phyloP scores from a whole-genome alignment of 2,113 vertebrate species.

The Gobio gobio region DNA sequence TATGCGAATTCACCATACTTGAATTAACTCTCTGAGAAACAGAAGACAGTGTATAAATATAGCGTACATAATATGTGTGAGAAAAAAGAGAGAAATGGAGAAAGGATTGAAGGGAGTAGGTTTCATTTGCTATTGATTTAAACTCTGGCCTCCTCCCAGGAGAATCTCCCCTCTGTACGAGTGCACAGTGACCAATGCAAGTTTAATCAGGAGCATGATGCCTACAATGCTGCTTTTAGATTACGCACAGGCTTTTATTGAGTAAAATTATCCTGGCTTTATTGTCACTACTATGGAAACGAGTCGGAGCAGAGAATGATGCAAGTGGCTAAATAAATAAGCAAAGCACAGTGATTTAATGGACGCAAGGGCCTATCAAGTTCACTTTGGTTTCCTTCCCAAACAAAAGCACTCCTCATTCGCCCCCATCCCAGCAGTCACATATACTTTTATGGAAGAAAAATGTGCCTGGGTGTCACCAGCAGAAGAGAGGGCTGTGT shows the following conservation, averaged over 20 bases:
- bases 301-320: neutral
- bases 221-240: constrained; percentile 13
- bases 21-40: neutral
- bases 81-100: neutral
- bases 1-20: neutral
- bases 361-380: constrained; percentile 2
- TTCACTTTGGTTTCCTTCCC: constrained; percentile 29
- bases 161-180: constrained; percentile 31
- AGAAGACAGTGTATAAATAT: neutral
- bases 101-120: constrained; percentile 31
- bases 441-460: constrained; percentile 59
- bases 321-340: constrained; percentile 46
- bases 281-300: neutral
- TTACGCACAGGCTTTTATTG: constrained; percentile 27
- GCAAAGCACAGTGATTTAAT: constrained; percentile 36
- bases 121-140: constrained; percentile 41
- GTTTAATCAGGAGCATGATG: neutral
- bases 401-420: constrained; percentile 17
- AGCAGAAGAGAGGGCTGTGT: constrained; percentile 20
- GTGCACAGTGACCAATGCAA: constrained; percentile 3
- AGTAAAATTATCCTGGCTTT: constrained; percentile 3
- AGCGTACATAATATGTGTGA: neutral
- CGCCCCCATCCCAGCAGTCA: neutral
- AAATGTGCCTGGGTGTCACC: constrained; percentile 49
- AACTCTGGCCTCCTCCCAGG: constrained; percentile 17